phyloP scores from a whole-genome alignment of 2,888 invertebrate species.

The Agrochola macilenta region DNA sequence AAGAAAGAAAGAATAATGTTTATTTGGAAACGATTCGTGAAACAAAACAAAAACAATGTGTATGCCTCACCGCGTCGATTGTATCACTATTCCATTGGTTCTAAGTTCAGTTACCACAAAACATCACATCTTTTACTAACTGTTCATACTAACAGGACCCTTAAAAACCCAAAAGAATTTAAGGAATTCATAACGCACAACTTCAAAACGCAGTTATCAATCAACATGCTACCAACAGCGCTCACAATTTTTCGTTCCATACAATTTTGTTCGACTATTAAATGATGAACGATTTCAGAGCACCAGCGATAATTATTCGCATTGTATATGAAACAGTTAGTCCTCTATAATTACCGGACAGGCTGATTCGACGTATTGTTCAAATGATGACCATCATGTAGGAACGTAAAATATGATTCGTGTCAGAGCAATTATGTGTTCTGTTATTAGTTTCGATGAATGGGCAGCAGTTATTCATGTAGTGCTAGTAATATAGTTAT shows the following conservation, averaged over 20 bases:
- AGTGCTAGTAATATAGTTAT: constrained; percentile 57
- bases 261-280: constrained; percentile 80
- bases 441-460: constrained; percentile 65
- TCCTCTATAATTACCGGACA: constrained; percentile 83
- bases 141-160: no score
- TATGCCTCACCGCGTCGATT: background rate
- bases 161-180: background rate
- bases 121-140: background rate
- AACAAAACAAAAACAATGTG: no score
- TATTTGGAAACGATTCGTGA: no score
- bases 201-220: constrained; percentile 48
- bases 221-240: constrained; percentile 47
- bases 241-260: constrained; percentile 68
- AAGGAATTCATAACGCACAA: constrained; percentile 19
- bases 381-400: constrained; percentile 80
- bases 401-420: constrained; percentile 67
- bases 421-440: constrained; percentile 66
- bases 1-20: no score
- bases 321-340: constrained; percentile 88
- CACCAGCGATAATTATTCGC: constrained; percentile 86
- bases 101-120: background rate
- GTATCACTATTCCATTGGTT: background rate
- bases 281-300: constrained; percentile 83
- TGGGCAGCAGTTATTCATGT: constrained; percentile 44
- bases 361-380: constrained; percentile 88